Conservation (phyloP, 2,797 vertebrate species). For the Protonibea diacanthus region DNA sequence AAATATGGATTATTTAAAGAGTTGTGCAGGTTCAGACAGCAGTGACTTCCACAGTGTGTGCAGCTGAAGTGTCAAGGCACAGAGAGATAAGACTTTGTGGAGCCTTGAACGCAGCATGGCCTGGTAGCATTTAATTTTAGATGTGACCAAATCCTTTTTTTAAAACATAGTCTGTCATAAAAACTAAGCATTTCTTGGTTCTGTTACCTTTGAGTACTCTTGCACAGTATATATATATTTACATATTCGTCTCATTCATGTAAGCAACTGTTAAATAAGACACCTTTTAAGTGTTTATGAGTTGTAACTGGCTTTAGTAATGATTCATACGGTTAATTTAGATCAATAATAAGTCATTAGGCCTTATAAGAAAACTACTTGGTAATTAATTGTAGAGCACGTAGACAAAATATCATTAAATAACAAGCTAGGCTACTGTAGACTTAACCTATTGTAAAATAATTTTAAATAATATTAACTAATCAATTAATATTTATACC, state of each 20-base stretch:
- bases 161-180: not conserved
- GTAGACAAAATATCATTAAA: not conserved
- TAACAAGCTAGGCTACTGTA: not conserved
- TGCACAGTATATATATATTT: too few species aligned
- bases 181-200: not conserved
- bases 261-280: not conserved
- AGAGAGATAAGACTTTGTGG: not conserved
- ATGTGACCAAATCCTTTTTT: not conserved
- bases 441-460: not conserved
- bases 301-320: not conserved
- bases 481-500: not conserved
- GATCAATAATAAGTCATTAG: not conserved
- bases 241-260: too few species aligned
- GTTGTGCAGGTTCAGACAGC: slow-evolving; percentile 15
- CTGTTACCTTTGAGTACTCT: too few species aligned
- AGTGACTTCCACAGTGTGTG: too few species aligned
- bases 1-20: slow-evolving; percentile 50
- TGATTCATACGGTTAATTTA: not conserved
- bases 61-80: too few species aligned
- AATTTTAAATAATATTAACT: not conserved
- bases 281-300: not conserved
- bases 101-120: slow-evolving; percentile 2
- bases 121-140: not conserved
- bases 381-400: not conserved
- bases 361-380: too few species aligned